These are phyloP conservation scores for Ericerus pela DNA, from an alignment of 1,140 invertebrate species.

Conservation along the genomic window DNA sequence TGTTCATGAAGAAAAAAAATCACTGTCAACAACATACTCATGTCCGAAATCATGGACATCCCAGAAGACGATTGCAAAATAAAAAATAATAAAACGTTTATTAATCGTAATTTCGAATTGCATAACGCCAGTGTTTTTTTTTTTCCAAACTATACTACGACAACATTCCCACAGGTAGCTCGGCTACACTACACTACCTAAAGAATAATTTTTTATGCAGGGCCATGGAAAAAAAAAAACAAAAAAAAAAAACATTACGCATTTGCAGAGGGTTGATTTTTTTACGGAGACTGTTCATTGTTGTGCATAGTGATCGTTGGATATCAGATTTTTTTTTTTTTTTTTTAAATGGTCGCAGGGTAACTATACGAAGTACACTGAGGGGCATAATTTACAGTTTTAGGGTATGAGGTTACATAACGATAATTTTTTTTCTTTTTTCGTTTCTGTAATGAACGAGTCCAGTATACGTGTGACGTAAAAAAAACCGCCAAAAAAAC, in stretches of 20 bases:
- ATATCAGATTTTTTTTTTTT: background rate
- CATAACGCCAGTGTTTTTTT: no score
- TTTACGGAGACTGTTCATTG: slow-evolving; percentile 1
- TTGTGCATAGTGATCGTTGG: slow-evolving; percentile 1
- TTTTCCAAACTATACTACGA: no score
- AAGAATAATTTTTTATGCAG: background rate
- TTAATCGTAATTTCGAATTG: no score
- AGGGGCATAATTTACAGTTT: background rate
- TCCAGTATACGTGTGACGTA: background rate
- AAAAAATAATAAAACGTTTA: no score
- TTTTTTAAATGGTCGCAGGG: background rate
- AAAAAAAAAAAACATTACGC: slow-evolving; percentile 4
- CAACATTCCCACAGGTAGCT: slow-evolving; percentile 6
- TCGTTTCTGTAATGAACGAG: slow-evolving; percentile 3
- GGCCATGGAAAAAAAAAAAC: background rate
- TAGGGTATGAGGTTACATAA: slow-evolving; percentile 5
- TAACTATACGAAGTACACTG: background rate
- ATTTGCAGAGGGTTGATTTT: slow-evolving; percentile 1
- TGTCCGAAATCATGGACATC: no score
- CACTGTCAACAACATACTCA: no score
- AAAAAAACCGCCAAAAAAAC: background rate
- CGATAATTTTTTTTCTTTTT: background rate
- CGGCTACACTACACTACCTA: background rate
- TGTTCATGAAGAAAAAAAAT: no score
- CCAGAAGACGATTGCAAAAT: no score